Conservation (phyloP, 2,888 invertebrate genomes). For the Odontocerum albicorne region DNA sequence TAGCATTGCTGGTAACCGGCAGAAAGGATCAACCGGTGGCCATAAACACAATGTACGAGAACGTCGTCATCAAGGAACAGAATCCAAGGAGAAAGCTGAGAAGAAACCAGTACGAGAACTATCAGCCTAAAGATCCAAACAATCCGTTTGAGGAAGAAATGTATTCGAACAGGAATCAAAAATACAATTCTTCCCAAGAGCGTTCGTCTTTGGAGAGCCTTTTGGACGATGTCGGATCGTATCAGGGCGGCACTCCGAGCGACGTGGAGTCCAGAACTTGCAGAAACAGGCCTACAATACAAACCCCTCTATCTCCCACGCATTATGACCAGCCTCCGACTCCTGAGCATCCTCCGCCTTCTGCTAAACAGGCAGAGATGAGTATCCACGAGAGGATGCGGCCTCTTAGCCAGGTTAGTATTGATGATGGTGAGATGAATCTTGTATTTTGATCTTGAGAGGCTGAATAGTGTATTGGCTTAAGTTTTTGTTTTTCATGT, state of each 20-base stretch:
- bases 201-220: conserved; percentile 63
- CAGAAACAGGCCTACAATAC: conserved; percentile 49
- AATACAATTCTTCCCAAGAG: conserved; percentile 57
- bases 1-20: conserved; percentile 41
- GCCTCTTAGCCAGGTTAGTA: conserved; percentile 86
- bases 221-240: conserved; percentile 57
- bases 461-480: conserved; percentile 7
- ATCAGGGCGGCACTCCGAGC: conserved; percentile 51
- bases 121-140: conserved; percentile 51
- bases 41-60: conserved; percentile 73
- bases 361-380: conserved; percentile 84
- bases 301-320: conserved; percentile 80
- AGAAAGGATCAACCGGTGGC: conserved; percentile 67
- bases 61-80: conserved; percentile 69
- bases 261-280: conserved; percentile 50
- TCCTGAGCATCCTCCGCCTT: conserved; percentile 92
- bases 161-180: conserved; percentile 21
- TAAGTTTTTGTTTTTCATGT: background rate
- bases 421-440: conserved; percentile 33
- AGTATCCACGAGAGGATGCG: conserved; percentile 89
- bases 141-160: conserved; percentile 38
- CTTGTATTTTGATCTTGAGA: conserved; percentile 19
- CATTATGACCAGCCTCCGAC: conserved; percentile 91
- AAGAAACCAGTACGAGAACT: conserved; percentile 64
- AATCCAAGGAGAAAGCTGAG: conserved; percentile 72